Evolutionary conservation across 2,888 invertebrate species (phyloP).

Genomic region (Harpalus rufipes): DNA sequence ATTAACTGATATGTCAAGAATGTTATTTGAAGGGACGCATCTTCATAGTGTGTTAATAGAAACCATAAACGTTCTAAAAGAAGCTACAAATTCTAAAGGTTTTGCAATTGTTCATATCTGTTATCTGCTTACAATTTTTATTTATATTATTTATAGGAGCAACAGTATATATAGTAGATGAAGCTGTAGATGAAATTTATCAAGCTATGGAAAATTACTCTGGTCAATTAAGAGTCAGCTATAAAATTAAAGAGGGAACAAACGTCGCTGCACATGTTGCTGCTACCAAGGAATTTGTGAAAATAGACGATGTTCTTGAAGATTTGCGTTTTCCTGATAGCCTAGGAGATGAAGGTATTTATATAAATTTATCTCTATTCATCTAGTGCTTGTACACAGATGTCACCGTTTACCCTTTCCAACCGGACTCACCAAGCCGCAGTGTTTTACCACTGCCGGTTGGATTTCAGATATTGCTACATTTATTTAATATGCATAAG

Average conservation of each 20-base stretch:
- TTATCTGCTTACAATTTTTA: background rate
- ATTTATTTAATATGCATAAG: too few species aligned
- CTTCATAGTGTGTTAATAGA: constrained; percentile 80
- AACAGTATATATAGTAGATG: constrained; percentile 80
- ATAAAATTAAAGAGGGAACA: constrained; percentile 80
- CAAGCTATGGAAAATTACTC: constrained; percentile 78
- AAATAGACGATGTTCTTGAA: constrained; percentile 79
- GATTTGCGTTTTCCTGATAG: constrained; percentile 81
- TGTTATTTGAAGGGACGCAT: constrained; percentile 80
- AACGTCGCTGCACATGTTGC: constrained; percentile 81
- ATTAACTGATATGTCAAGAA: constrained; percentile 75
- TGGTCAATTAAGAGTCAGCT: constrained; percentile 79
- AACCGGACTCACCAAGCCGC: too few species aligned
- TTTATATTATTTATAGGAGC: constrained; percentile 75
- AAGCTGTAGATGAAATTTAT: constrained; percentile 79
- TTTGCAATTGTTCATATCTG: background rate
- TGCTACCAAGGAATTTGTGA: constrained; percentile 79
- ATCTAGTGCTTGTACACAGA: too few species aligned
- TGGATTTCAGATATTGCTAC: too few species aligned
- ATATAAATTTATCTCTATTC: too few species aligned
- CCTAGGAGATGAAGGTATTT: constrained; percentile 75
- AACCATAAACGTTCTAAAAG: constrained; percentile 80
- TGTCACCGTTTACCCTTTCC: too few species aligned
- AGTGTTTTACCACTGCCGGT: too few species aligned
- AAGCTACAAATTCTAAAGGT: constrained; percentile 80